Evolutionary conservation across 2,113 vertebrate genomes (phyloP).

Genomic region (Plotosus lineatus): DNA sequence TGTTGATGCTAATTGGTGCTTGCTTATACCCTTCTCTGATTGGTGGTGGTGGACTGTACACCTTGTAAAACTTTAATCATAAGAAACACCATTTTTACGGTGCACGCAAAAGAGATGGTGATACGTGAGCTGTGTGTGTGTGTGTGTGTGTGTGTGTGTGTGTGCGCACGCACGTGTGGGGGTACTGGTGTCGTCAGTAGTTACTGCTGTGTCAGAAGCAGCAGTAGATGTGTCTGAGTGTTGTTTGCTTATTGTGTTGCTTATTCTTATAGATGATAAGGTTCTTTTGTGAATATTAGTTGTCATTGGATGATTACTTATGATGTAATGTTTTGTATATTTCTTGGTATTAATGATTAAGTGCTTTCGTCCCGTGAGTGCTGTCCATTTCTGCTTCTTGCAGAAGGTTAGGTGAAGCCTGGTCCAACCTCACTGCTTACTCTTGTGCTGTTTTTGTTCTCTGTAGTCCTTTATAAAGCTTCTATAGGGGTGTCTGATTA

Average conservation of each 20-base stretch:
- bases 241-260: not conserved
- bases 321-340: not conserved
- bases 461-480: not conserved
- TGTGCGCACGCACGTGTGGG: no score
- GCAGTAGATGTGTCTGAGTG: not conserved
- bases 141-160: constrained; percentile 53
- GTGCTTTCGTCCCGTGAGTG: not conserved
- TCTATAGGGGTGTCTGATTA: not conserved
- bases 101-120: not conserved
- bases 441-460: not conserved
- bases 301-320: not conserved
- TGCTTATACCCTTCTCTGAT: no score
- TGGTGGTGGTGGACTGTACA: no score
- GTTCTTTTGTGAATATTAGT: not conserved
- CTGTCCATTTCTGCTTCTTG: not conserved
- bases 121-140: constrained; percentile 34
- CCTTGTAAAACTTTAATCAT: constrained; percentile 5
- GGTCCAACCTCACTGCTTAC: not conserved
- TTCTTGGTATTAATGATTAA: not conserved
- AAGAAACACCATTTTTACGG: not conserved
- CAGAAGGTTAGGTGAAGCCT: not conserved
- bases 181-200: no score
- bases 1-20: no score
- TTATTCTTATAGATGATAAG: not conserved
- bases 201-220: not conserved